Base-by-base conservation (phyloP, 1,140 invertebrate genomes). In the Bombyx mandarina region DNA sequence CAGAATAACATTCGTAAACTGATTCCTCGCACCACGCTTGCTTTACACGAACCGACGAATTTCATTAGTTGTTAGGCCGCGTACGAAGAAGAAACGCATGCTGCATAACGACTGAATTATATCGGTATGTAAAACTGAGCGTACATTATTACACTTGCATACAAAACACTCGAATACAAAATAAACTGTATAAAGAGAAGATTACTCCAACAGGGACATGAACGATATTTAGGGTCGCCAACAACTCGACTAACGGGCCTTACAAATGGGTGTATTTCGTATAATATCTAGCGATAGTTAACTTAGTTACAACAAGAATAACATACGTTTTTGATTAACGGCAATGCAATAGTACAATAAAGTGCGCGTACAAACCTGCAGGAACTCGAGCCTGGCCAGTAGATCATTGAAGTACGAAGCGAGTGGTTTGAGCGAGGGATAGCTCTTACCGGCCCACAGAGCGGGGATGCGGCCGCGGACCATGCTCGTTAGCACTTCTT, bases 391-490 rank as follows among this genome's bases (percentile, higher is more conserved):
- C 65, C 97, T 91, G 5, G 91, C 91, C 0, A 98, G 69, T 67
- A 99, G 94, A 85, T 99, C 97, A 62, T 91, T 92, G 45, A 98
- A 89, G 76, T 98, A 99, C 73, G 94, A 94, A 46, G 95, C 95
- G 12, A 99, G 88, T 1, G 97, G 95, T 79, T 99, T 99, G 4
- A 98, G 82, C 6, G 96, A 98, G 6, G 97, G 97, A 86, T 99
- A 99, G 5, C 97, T 97, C 69, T 92, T 93, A 66, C 90, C 90
- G 54, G 92, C 92, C 97, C 97, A 99, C 67, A 94, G 88, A 10
- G 84, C 84, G 1, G 97, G 96, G 61, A 98, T 95, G 87, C 92
- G 94, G 6, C 94, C 94, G 50, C 92, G 93, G 50, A 96, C 88
- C 64, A 98, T 95, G 57, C 94, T 94, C 9, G 91, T 91, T 43